Conservation (phyloP, 2,888 invertebrate genomes). For the Leptinotarsa tumamoca region DNA sequence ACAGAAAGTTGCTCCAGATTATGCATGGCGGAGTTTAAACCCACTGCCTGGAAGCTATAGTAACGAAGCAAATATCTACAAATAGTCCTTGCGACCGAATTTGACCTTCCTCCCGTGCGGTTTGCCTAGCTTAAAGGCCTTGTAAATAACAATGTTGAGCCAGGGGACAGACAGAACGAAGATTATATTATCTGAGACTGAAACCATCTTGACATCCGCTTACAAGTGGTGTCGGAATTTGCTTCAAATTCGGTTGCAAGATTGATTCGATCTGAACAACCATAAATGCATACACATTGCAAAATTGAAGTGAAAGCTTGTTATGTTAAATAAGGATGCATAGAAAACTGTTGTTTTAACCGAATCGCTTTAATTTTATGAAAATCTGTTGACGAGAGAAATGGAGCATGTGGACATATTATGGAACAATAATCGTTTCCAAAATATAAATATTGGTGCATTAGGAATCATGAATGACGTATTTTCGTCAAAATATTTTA, state of each 20-base stretch:
- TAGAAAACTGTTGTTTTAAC: too few species aligned
- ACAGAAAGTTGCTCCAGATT: not conserved
- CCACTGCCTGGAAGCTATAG: conserved; percentile 10
- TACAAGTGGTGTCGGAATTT: not conserved
- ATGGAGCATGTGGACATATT: too few species aligned
- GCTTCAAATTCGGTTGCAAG: not conserved
- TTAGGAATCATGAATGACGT: too few species aligned
- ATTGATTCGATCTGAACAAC: too few species aligned
- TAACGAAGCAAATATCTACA: conserved; percentile 29
- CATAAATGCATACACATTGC: too few species aligned
- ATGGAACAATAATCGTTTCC: too few species aligned
- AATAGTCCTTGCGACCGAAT: conserved; percentile 23
- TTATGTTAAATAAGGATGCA: too few species aligned
- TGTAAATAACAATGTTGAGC: conserved; percentile 44
- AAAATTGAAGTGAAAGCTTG: too few species aligned
- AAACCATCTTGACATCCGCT: conserved; percentile 31
- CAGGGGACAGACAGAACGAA: conserved; percentile 39
- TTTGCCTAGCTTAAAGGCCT: conserved; percentile 40
- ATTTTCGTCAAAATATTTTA: too few species aligned
- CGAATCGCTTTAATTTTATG: too few species aligned
- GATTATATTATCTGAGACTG: conserved; percentile 44
- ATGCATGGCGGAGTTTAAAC: not conserved
- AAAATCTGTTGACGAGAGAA: too few species aligned
- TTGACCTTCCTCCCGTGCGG: conserved; percentile 33
- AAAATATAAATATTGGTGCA: too few species aligned